Conservation (phyloP, 2,797 vertebrate species). For the Danionella dracula region DNA sequence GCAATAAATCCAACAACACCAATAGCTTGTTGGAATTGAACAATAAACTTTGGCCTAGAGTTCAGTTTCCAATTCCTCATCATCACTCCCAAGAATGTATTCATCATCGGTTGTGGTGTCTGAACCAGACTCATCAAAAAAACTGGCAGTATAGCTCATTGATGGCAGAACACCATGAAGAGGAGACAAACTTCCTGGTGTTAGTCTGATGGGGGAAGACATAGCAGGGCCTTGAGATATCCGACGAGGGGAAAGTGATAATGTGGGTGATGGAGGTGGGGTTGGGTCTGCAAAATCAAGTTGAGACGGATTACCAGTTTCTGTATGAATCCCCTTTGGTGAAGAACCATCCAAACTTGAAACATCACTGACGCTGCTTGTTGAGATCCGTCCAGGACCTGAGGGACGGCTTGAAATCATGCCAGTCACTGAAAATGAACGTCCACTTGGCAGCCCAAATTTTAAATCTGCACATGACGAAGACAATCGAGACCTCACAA, state of each 20-base stretch:
- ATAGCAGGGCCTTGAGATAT: constrained; percentile 60
- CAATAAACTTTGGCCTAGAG: constrained; percentile 56
- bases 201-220: constrained; percentile 51
- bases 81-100: constrained; percentile 76
- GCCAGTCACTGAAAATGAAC: constrained; percentile 67
- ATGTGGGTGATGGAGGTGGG: constrained; percentile 64
- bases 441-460: constrained; percentile 66
- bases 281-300: constrained; percentile 58
- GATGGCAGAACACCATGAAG: constrained; percentile 56
- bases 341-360: constrained; percentile 41
- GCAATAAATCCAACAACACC: too few relatives aligned
- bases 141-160: constrained; percentile 61
- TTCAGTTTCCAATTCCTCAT: constrained; percentile 85
- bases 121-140: constrained; percentile 74
- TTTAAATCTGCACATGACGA: constrained; percentile 67
- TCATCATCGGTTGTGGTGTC: constrained; percentile 89
- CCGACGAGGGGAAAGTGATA: constrained; percentile 55
- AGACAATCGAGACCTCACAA: constrained; percentile 16
- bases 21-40: too few relatives aligned
- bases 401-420: constrained; percentile 66
- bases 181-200: constrained; percentile 59
- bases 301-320: background rate
- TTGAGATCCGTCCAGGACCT: constrained; percentile 69
- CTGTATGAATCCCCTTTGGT: constrained; percentile 11
- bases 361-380: constrained; percentile 64